Base-by-base conservation (phyloP, 2,888 invertebrate genomes). In the Dasysyrphus albostriatus region DNA sequence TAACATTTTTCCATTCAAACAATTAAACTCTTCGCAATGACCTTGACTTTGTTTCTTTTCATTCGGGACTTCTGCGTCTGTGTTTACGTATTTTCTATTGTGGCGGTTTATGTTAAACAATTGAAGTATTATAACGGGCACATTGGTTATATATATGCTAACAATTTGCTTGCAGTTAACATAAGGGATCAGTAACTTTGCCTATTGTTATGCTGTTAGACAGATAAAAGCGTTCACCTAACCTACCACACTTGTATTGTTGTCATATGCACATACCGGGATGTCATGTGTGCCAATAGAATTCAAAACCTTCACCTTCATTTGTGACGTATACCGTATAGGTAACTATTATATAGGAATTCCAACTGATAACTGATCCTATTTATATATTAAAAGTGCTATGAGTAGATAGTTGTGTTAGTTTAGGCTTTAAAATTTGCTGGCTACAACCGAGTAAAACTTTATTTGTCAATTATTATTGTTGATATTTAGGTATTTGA, bases 1-100 rank as follows among this genome's bases (percentile, higher is more conserved):
- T 83, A 87, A 70, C 69, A 82, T 87, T 87, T 85, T 83, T 74
- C 88, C 90, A 88, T 90, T 90, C 89, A 91, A 92, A 92, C 92
- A 92, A 92, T 92, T 92, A 92, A 92, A 92, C 92, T 92, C 92
- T 92, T 92, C 91, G 91, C 91, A 91, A 89, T 91, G 91, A 91
- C 91, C 91, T 91, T 91, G 91, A 91, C 91, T 91, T 92, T 91
- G 92, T 91, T 92, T 91, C 91, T 89, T 89, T 90, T 90, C 87
- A 87, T 87, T 83, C 78, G 87, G 87, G 87, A 87, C 78, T 87
- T 83, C 85, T 87, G 75, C 83, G 87, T 87, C 87, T 87, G 87
- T 87, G 87, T 87, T 87, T 87, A 83, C 87, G 87, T 87, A 83
- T 79, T 88, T 88, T 88, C 88, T 83, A 88, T 83, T 88, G 85